Evolutionary conservation across 1,140 invertebrate genomes (phyloP), one percentile per base, ranked within the genome.

Genomic region (Apis laboriosa): DNA sequence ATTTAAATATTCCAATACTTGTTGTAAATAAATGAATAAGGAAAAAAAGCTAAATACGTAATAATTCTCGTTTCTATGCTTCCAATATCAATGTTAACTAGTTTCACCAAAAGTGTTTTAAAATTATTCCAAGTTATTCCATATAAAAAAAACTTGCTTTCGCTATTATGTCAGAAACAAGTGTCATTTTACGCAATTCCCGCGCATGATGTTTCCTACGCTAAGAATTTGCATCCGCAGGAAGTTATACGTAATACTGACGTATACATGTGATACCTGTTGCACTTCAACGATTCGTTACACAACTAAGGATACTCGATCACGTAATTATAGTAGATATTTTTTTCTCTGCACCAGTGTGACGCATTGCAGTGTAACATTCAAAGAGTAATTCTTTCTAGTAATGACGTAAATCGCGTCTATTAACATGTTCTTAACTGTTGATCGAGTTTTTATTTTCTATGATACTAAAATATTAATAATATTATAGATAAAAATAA

Each of bases 151-250:
- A 73, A 2, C 19, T 7, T 8, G 60, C 17, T 64, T 74, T 70
- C 60, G 58, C 55, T 53, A 76, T 81, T 81, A 76, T 81, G 55
- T 67, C 55, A 55, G 24, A 17, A 17, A 49, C 21, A 5, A 9
- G n/a, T 34, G 28, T 53, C 17, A 43, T 60, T 81, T 81, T 81
- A 76, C 63, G 49, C 67, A 81, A 81, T 17, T 3, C 9, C 11
- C 11, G 19, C 4, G 43, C 53, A 53, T 81, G 63, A 81, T 55
- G 63, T 76, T 75, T 53, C 66, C 55, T 55, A 49, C 43, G 34
- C 43, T 2, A 24, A 11, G 24, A n/a, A 60, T 76, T 67, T 55
- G 43, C 43, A 53, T 60, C 64, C 9, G 9, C 17, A 72, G n/a
- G 19, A 67, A 60, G 24, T 49, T 67, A 13, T 19, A 53, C 73